Conservation (phyloP, 2,888 invertebrate genomes). For the Hydrotaea diabolus region DNA sequence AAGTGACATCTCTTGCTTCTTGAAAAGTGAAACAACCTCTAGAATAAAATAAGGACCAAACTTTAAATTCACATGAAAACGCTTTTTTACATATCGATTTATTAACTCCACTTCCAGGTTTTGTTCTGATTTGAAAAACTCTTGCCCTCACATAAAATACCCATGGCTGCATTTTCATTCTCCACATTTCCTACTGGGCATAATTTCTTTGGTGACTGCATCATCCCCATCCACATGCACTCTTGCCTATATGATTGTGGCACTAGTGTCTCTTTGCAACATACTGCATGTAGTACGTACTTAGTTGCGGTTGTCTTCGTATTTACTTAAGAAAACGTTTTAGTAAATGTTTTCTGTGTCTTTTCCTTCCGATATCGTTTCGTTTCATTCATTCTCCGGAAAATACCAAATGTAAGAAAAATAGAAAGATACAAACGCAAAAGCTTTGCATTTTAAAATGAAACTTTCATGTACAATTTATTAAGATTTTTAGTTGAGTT, state of each 20-base stretch:
- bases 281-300: conserved; percentile 17
- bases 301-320: conserved; percentile 58
- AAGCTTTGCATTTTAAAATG: conserved; percentile 52
- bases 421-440: conserved; percentile 4
- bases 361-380: conserved; percentile 21
- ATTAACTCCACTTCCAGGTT: too few species aligned
- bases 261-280: conserved; percentile 1
- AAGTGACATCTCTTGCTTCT: too few species aligned
- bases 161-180: not conserved
- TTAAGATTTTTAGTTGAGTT: conserved; percentile 15
- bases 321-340: conserved; percentile 64
- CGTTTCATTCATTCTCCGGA: not conserved
- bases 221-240: not conserved
- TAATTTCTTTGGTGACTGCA: not conserved
- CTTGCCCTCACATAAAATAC: too few species aligned
- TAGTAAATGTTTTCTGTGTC: conserved; percentile 43
- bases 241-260: not conserved
- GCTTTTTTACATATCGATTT: too few species aligned
- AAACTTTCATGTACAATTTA: conserved; percentile 47
- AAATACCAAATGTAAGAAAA: conserved; percentile 6
- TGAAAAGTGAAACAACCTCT: too few species aligned
- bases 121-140: too few species aligned
- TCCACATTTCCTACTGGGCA: conserved; percentile 24
- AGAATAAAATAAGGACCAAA: too few species aligned
- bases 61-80: too few species aligned